Percentiles rank a stretch among this genome's conserved stretches.
These are phyloP conservation scores for Cettia cetti DNA, from an alignment of 2,113 vertebrate genomes.

Conservation along the genomic window DNA sequence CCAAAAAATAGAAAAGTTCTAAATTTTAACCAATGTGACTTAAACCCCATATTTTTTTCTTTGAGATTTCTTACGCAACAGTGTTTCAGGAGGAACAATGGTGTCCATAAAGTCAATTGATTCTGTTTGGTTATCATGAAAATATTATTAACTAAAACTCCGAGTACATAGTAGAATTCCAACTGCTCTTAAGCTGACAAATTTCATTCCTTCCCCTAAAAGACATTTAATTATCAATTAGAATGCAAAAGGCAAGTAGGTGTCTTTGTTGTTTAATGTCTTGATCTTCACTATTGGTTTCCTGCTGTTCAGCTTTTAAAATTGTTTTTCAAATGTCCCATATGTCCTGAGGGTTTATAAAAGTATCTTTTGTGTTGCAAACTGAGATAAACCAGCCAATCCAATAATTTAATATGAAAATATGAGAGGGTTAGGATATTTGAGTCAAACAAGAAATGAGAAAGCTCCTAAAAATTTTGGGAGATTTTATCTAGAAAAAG, in stretches of 20 bases:
- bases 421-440: not conserved
- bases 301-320: not conserved
- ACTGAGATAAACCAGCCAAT: not conserved
- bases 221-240: not conserved
- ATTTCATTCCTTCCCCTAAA: not conserved
- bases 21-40: not conserved
- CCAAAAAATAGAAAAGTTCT: not conserved
- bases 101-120: not conserved
- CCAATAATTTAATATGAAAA: not conserved
- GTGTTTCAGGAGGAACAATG: not conserved
- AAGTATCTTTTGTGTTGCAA: not conserved
- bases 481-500: not conserved
- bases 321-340: not conserved
- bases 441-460: not conserved
- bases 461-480: not conserved
- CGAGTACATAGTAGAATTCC: not conserved
- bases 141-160: not conserved
- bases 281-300: not conserved
- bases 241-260: not conserved
- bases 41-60: not conserved
- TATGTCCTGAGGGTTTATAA: not conserved
- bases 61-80: not conserved
- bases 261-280: not conserved
- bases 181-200: fast-evolving
- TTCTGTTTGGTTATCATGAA: not conserved